Evolutionary conservation across 2,888 invertebrate species (phyloP).

Genomic region (Melitaea athalia): DNA sequence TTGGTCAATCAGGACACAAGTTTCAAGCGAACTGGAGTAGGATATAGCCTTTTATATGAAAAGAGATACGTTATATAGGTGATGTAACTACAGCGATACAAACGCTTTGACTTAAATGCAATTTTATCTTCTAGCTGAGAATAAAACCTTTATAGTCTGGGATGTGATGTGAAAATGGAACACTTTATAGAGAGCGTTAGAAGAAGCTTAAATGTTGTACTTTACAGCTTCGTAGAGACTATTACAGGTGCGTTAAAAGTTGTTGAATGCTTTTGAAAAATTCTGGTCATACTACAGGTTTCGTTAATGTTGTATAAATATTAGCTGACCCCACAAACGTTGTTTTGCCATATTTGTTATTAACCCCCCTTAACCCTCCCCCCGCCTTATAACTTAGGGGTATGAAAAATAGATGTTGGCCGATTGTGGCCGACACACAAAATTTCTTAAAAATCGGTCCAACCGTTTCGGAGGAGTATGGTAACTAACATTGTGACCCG

Average conservation of each 20-base stretch:
- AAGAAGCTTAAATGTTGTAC: not conserved
- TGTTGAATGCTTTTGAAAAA: not conserved
- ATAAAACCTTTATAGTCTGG: conserved; percentile 4
- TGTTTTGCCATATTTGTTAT: too few species aligned
- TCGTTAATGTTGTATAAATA: too few species aligned
- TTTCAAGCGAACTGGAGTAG: not conserved
- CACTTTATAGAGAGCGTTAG: not conserved
- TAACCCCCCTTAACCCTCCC: too few species aligned
- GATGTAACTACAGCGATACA: conserved; percentile 5
- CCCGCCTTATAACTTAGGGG: too few species aligned
- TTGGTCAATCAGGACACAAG: not conserved
- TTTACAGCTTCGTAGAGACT: not conserved
- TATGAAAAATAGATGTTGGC: too few species aligned
- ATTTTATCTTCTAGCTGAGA: conserved; percentile 11
- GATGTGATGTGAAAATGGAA: not conserved
- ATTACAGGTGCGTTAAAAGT: not conserved
- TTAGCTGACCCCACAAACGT: too few species aligned
- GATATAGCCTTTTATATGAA: not conserved
- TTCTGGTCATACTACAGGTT: not conserved
- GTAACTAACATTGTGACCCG: too few species aligned
- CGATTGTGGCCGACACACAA: too few species aligned
- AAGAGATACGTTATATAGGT: not conserved
- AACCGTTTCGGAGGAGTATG: too few species aligned
- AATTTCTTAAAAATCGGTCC: too few species aligned
- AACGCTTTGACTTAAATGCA: conserved; percentile 4